These are phyloP conservation scores for Sceloporus tristichus DNA, from an alignment of 2,113 vertebrate species.

Conservation along the genomic window DNA sequence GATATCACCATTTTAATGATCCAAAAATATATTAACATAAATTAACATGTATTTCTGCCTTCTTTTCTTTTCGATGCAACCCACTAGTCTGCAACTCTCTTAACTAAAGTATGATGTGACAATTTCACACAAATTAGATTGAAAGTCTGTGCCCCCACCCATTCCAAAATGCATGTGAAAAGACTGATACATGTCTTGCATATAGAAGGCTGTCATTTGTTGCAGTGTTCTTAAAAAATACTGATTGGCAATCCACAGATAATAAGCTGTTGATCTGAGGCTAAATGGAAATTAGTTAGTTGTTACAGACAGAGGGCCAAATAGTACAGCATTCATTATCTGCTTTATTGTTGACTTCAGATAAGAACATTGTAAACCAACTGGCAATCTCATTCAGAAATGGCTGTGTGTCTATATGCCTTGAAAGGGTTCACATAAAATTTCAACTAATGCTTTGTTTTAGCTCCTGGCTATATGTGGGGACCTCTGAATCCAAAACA, in stretches of 20 bases:
- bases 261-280: neutral
- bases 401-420: neutral
- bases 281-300: neutral
- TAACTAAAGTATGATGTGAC: neutral
- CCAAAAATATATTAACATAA: neutral
- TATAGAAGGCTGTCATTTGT: neutral
- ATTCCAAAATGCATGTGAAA: neutral
- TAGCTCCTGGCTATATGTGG: neutral
- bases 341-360: neutral
- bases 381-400: neutral
- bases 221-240: neutral
- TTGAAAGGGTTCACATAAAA: neutral
- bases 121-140: neutral
- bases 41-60: neutral
- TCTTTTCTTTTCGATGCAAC: neutral
- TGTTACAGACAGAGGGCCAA: neutral
- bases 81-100: neutral
- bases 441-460: neutral
- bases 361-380: neutral
- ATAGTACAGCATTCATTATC: neutral
- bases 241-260: neutral
- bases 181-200: neutral
- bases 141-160: neutral
- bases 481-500: neutral
- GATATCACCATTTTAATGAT: neutral